These are phyloP conservation scores for Melanophora roralis DNA, from an alignment of 2,888 invertebrate species.

Conservation along the genomic window DNA sequence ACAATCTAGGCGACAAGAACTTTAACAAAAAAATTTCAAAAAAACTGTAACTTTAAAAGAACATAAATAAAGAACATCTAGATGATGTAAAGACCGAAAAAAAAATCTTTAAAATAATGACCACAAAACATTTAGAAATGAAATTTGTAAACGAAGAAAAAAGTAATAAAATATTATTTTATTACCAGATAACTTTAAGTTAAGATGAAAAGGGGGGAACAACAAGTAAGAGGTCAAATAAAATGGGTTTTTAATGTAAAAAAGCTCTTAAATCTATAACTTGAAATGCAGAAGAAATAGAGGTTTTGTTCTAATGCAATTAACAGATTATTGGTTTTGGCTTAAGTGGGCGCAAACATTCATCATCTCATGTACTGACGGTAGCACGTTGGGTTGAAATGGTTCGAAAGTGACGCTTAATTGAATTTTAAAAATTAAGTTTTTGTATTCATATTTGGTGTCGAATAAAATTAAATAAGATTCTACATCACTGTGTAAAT, in stretches of 20 bases:
- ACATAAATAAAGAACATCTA: constrained; percentile 34
- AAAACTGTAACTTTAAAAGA: background rate
- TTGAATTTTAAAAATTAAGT: too few relatives aligned
- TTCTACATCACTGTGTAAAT: too few relatives aligned
- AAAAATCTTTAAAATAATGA: constrained; percentile 39
- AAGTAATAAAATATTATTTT: constrained; percentile 56
- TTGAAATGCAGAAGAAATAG: too few relatives aligned
- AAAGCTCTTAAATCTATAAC: background rate
- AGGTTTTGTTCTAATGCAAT: too few relatives aligned
- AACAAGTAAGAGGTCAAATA: background rate
- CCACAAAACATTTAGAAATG: constrained; percentile 51
- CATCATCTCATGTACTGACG: too few relatives aligned
- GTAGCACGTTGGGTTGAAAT: too few relatives aligned
- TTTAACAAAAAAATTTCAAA: background rate
- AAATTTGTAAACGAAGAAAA: constrained; percentile 22
- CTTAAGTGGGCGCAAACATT: too few relatives aligned
- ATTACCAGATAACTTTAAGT: constrained; percentile 7
- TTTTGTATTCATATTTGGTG: too few relatives aligned
- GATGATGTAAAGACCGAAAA: constrained; percentile 7
- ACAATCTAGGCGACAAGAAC: constrained; percentile 57
- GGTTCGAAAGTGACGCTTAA: too few relatives aligned
- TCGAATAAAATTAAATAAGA: too few relatives aligned
- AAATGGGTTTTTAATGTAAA: background rate
- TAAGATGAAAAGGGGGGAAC: background rate
- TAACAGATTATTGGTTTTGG: too few relatives aligned